Conservation (phyloP, 2,797 vertebrate genomes). For the Sciurus vulgaris region DNA sequence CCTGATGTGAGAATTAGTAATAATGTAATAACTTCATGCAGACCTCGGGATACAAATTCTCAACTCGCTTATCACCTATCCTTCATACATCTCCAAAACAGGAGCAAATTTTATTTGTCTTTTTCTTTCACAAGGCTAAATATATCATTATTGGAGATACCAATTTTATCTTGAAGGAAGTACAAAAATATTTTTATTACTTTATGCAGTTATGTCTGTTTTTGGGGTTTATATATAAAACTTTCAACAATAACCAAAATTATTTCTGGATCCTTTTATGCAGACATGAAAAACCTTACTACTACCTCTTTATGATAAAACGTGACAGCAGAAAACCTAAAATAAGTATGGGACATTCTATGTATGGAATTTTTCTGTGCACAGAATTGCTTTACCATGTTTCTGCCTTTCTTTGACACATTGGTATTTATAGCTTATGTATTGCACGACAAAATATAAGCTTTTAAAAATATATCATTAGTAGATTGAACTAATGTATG, state of each 20-base stretch:
- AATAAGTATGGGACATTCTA: slow-evolving; percentile 39
- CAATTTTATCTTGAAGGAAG: slow-evolving; percentile 36
- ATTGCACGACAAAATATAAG: slow-evolving; percentile 37
- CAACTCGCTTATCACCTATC: background rate
- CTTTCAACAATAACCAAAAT: slow-evolving; percentile 38
- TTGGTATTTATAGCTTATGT: slow-evolving; percentile 56
- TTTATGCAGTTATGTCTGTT: slow-evolving; percentile 38
- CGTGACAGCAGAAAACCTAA: slow-evolving; percentile 37
- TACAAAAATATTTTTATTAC: slow-evolving; percentile 59
- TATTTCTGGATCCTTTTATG: slow-evolving; percentile 58
- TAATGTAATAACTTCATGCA: background rate
- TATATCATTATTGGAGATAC: slow-evolving; percentile 35
- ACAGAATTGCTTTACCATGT: slow-evolving; percentile 14
- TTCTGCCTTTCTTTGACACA: slow-evolving; percentile 52
- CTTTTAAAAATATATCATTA: background rate
- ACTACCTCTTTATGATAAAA: slow-evolving; percentile 3
- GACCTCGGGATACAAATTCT: background rate
- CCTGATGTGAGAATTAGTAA: background rate
- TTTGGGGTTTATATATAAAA: slow-evolving; percentile 67
- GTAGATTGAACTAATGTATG: background rate
- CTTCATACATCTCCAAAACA: background rate
- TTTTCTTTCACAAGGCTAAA: slow-evolving; percentile 56
- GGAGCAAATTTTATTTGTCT: slow-evolving; percentile 38
- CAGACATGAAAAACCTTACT: slow-evolving; percentile 16
- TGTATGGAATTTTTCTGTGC: slow-evolving; percentile 40